A percentile compares a stretch with the other conserved stretches of the same genome.
Conservation (phyloP, 37 sponge, comb jelly and placozoan genomes). For the Beroe forskalii region DNA sequence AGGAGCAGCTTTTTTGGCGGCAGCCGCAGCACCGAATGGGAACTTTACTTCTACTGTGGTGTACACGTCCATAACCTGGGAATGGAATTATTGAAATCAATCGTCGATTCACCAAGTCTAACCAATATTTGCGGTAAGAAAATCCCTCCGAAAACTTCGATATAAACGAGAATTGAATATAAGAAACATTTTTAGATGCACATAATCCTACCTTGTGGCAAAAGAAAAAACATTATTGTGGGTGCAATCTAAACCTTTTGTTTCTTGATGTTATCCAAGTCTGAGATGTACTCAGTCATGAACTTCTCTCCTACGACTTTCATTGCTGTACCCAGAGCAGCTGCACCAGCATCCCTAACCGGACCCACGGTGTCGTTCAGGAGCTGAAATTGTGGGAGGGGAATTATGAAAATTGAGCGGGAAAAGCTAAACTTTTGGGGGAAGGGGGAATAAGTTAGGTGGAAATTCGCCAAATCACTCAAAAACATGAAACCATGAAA, state of each 20-base stretch:
- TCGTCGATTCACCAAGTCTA: no score
- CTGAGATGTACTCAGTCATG: slow-evolving; percentile 77
- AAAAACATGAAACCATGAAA: no score
- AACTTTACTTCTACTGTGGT: slow-evolving; percentile 1
- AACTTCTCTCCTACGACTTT: slow-evolving; percentile 88
- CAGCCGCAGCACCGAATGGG: slow-evolving; percentile 10
- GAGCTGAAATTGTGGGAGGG: slow-evolving; percentile 69
- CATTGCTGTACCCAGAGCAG: slow-evolving; percentile 81
- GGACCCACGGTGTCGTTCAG: slow-evolving; percentile 82
- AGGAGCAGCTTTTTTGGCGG: slow-evolving; percentile 42
- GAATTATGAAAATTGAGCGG: not conserved
- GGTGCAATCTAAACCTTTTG: slow-evolving; percentile 75
- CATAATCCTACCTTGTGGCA: no score
- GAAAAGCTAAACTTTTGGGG: no score
- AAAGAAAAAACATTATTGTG: no score
- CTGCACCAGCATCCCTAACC: slow-evolving; percentile 83
- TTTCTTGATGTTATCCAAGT: slow-evolving; percentile 83
- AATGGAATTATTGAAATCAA: no score
- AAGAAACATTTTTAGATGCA: no score
- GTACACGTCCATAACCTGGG: slow-evolving; percentile 15
- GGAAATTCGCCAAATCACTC: no score
- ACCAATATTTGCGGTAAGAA: no score
- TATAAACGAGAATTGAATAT: no score
- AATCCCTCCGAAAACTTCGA: no score
- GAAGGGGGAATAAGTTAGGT: no score